phyloP scores from a whole-genome alignment of 2,797 vertebrate genomes.

The Halcyon leucocephala region DNA sequence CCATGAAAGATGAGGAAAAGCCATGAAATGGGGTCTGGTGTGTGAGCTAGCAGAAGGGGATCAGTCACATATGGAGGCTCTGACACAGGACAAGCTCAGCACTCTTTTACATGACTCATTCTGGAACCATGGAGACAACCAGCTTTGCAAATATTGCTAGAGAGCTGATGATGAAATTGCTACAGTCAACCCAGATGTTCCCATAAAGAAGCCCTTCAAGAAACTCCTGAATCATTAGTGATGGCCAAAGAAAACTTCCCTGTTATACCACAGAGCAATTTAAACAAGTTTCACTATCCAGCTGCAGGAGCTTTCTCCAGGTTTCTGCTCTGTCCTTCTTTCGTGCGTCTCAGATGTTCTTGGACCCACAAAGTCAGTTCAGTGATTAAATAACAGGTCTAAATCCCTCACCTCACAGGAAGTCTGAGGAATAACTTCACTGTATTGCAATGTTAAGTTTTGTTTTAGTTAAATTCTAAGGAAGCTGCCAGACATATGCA shows the following conservation, averaged over 20 bases:
- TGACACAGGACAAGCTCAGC: slow-evolving; percentile 26
- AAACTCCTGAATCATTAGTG: slow-evolving; percentile 11
- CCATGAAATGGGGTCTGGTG: slow-evolving; percentile 59
- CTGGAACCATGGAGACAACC: neutral
- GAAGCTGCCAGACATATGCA: neutral
- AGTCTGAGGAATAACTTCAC: neutral
- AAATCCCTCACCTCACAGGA: neutral
- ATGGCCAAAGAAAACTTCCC: slow-evolving; percentile 53
- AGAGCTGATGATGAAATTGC: slow-evolving; percentile 14
- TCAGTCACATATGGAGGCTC: slow-evolving; percentile 49
- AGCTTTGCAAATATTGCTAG: slow-evolving; percentile 44
- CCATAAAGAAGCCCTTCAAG: slow-evolving; percentile 46
- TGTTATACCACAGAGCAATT: slow-evolving; percentile 8
- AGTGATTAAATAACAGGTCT: neutral
- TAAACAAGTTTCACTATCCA: neutral
- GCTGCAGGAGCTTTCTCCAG: neutral
- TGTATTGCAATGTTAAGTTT: neutral
- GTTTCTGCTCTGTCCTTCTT: neutral
- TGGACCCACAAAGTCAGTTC: neutral
- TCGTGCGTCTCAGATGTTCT: neutral
- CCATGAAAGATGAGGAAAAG: slow-evolving; percentile 68
- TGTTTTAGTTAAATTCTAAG: neutral
- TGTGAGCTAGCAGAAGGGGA: slow-evolving; percentile 28
- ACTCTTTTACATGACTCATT: slow-evolving; percentile 26
- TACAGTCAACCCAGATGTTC: slow-evolving; percentile 8